A percentile compares a stretch with the other conserved stretches of the same genome.
phyloP scores from a whole-genome alignment of 30 jellyfish, hydroid and myxozoan genomes.

The Hydra vulgaris region DNA sequence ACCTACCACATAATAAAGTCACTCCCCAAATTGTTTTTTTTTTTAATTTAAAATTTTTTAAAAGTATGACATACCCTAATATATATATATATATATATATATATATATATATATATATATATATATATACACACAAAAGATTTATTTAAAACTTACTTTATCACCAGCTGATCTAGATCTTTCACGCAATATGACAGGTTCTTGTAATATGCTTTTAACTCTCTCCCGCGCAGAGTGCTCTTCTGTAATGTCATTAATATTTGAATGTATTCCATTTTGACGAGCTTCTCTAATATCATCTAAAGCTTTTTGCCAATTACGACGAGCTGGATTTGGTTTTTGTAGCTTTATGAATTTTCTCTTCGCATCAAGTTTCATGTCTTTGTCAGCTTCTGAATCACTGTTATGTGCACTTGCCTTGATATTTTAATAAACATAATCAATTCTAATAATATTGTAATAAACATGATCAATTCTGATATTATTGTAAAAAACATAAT shows the following conservation, averaged over 20 bases:
- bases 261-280: slow-evolving; percentile 19
- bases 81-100: too few species aligned
- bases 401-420: slow-evolving; percentile 27
- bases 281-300: slow-evolving; percentile 37
- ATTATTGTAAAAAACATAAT: background rate
- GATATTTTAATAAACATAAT: background rate
- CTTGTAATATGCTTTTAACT: slow-evolving; percentile 34
- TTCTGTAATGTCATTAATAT: slow-evolving; percentile 22
- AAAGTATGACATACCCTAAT: too few species aligned
- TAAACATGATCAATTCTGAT: too few species aligned
- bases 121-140: too few species aligned
- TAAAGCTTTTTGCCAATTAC: slow-evolving; percentile 35
- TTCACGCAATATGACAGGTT: background rate
- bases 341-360: background rate
- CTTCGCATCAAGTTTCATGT: slow-evolving; percentile 22
- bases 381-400: slow-evolving; percentile 43
- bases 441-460: too few species aligned
- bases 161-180: slow-evolving; percentile 36
- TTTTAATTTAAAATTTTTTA: too few species aligned
- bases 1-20: too few species aligned
- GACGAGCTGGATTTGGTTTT: slow-evolving; percentile 18
- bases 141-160: slow-evolving; percentile 24
- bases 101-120: too few species aligned
- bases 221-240: slow-evolving; percentile 50
- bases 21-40: too few species aligned